Evolutionary conservation across 2,888 invertebrate species (phyloP), one percentile per base, ranked within the genome.

Genomic region (Eristalis tenax): DNA sequence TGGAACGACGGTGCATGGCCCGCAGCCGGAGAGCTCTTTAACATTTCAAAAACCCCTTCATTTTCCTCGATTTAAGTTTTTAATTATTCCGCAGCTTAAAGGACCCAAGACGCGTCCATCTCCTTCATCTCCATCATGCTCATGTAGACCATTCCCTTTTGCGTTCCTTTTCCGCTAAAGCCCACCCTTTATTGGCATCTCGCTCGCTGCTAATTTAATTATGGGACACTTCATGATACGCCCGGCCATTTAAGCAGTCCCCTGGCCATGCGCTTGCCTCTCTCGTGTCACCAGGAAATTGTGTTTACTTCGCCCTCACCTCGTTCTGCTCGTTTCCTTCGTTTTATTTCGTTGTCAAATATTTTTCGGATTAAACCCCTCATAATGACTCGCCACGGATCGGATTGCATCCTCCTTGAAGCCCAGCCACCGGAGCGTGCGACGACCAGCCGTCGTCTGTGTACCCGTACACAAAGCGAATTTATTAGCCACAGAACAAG

Each of bases 331-430:
- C 50, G 50, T 8, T 50, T 50, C 18, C 10, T 26, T 61, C 28
- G 61, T 64, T 22, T 50, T 40, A 4, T 71, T 71, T 38, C 40
- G 32, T 38, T 70, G 78, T 22, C 64, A 70, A 70, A 78, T 70
- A 69, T 63, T 70, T 78, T 64, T 35, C 78, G 59, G 59, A 73
- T 59, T 73, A 57, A 50, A 56, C 35, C 57, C 15, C 65, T 40
- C 43, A 59, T 63, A 50, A 56, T 78, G 70, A 63, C 71, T 79
- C 43, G 73, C 64, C 79, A 66, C 65, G 50, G 79, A 79, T 79
- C 79, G 59, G 59, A 66, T 79, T 79, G 79, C 71, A 79, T 79
- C 71, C 64, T 66, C 66, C 28, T 78, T n/a, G 40, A 57, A 78
- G 22, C 40, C 26, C n/a, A n/a, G 63, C 68, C 32, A 57, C 50